These are phyloP conservation scores for Watsonalla binaria DNA, from an alignment of 2,888 invertebrate species.

Conservation along the genomic window DNA sequence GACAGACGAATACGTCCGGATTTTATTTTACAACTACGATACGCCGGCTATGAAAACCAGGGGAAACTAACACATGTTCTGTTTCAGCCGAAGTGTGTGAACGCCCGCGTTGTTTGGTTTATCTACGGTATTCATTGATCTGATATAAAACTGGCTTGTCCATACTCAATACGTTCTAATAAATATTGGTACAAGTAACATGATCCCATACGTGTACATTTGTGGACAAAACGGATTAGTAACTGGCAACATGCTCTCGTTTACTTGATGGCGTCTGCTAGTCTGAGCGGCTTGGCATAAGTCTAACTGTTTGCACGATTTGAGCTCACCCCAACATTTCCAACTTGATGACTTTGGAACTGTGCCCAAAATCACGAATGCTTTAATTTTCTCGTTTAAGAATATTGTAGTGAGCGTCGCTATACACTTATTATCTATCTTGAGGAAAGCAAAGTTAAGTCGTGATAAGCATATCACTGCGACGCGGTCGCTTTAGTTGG, in stretches of 20 bases:
- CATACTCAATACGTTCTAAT: not conserved
- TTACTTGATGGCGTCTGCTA: not conserved
- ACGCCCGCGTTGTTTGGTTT: conserved; percentile 48
- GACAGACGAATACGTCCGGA: conserved; percentile 59
- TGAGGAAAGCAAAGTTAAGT: not conserved
- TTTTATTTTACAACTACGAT: conserved; percentile 63
- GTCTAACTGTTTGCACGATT: not conserved
- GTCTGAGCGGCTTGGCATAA: not conserved
- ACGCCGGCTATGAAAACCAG: conserved; percentile 37
- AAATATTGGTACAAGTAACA: not conserved
- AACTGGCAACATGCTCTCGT: not conserved
- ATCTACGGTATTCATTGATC: conserved; percentile 25
- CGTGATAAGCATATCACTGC: not conserved
- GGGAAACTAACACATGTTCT: conserved; percentile 46
- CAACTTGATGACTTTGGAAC: no score
- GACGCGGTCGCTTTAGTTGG: not conserved
- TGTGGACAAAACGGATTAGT: no score
- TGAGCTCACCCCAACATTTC: no score
- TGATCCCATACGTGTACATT: no score
- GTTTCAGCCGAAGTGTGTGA: conserved; percentile 33
- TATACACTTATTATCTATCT: no score
- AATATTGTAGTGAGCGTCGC: no score
- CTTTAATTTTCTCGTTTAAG: no score
- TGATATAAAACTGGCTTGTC: conserved; percentile 18
- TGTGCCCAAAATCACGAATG: no score